Evolutionary conservation across 2,888 invertebrate genomes (phyloP), one percentile per base, ranked within the genome.

Genomic region (Drosophila austrosaltans): DNA sequence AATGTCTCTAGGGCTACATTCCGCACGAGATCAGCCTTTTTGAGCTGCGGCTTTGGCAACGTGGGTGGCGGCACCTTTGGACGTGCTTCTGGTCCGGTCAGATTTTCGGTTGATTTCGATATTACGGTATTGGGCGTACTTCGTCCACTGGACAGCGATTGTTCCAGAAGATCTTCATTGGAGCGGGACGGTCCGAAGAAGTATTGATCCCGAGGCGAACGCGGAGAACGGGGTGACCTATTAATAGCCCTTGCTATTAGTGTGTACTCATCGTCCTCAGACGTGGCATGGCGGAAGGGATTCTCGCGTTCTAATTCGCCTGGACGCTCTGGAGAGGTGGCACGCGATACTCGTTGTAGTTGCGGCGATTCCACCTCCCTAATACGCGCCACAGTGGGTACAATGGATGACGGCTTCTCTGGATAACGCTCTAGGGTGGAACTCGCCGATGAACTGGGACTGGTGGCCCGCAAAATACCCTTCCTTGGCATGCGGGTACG

Each of bases 221-320:
- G 84, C 0, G 79, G 62, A 0, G 75, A 76, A 3, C 79, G 73
- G 1, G 91, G 91, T 1, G 90, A 89, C 66, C 83, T 85, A 6
- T 84, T 91, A 39, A 91, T 89, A 0, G 90, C 82, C 69, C 88
- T 91, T 20, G 92, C 92, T 62, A 92, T 80, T 69, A 90, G 84
- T 7, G 92, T 92, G 63, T 92, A 92, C 57, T 90, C 89, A 65
- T 92, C 92, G 5, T 75, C 82, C 7, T 72, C 65, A 28, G 70
- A 6, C 1, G 65, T 40, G 3, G 56, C 54, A 8, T 72, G 87
- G 0, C 92, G 91, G 78, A 93, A 93, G 28, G 93, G 93, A 86
- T 93, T 93, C 53, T 93, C 93, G 1, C 90, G 89, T 66, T 92
- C 92, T 64, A 92, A 90, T 83, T 92, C 92, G 0, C 77, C 79